These are phyloP conservation scores for Drosophila athabasca DNA, from an alignment of 1,140 invertebrate species.

Conservation along the genomic window DNA sequence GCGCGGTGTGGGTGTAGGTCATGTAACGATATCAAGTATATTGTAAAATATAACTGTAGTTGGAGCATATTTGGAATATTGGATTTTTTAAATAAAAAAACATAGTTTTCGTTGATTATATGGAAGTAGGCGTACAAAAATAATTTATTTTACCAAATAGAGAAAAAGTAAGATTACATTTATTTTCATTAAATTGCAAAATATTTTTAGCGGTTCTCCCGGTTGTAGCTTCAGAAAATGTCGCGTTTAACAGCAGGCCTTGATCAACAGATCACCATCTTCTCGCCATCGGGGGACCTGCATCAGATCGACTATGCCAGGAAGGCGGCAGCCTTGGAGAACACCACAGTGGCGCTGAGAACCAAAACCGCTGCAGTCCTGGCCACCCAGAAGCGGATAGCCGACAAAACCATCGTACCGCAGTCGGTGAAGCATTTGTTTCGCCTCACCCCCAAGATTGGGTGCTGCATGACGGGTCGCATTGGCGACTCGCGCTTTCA, in stretches of 20 bases:
- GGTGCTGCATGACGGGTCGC: slow-evolving; percentile 99
- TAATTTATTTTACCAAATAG: too few species aligned
- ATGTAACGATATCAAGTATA: too few species aligned
- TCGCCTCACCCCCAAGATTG: slow-evolving; percentile 94
- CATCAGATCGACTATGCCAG: slow-evolving; percentile 96
- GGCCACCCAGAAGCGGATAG: slow-evolving; percentile 98
- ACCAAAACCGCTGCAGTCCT: slow-evolving; percentile 96
- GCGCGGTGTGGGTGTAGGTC: too few species aligned
- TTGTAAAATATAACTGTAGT: too few species aligned
- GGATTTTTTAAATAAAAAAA: too few species aligned
- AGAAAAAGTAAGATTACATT: too few species aligned
- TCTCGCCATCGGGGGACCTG: slow-evolving; percentile 96
- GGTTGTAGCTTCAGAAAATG: too few species aligned
- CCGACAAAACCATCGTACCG: slow-evolving; percentile 97
- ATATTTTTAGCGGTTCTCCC: too few species aligned
- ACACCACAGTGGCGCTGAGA: slow-evolving; percentile 98
- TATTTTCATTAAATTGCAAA: too few species aligned
- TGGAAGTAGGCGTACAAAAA: too few species aligned
- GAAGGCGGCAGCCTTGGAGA: slow-evolving; percentile 99
- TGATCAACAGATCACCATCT: slow-evolving; percentile 99
- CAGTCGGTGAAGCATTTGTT: slow-evolving; percentile 97
- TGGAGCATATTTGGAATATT: too few species aligned
- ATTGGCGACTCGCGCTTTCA: slow-evolving; percentile 98
- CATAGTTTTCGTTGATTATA: too few species aligned
- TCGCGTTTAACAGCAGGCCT: slow-evolving; percentile 92